Base-by-base conservation (phyloP, 2,113 vertebrate species). In the Uria lomvia region DNA sequence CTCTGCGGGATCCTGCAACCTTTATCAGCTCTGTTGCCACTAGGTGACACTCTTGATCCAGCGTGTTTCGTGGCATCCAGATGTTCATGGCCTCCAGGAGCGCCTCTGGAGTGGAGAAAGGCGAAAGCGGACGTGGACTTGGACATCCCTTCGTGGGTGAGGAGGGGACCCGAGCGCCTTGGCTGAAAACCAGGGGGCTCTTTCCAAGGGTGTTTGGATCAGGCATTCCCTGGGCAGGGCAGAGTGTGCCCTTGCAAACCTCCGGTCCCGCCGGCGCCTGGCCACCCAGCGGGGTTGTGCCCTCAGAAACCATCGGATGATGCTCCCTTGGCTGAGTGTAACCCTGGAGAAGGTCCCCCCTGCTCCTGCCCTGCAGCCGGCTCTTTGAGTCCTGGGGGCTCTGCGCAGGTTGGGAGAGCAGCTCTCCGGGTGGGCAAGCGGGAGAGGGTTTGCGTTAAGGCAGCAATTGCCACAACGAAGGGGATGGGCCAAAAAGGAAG, bases 11-110 rank as follows among this genome's bases (percentile, higher is more conserved):
- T 30, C 62, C 0, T 2, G 8, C 34, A 2, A 36, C 50, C 81
- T 38, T 43, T 18, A 0, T 15, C 30, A 2, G 59, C 56, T 59
- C 66, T 56, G n/a, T 8, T 11, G 85, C 95, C 95, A 5, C 96
- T 86, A 88, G 96, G 87, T 94, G 97, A 52, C 93, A 86, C 91
- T 56, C 87, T 86, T 1, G 91, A 20, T 58, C 81, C 87, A 63
- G 77, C 19, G 1, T 1, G 18, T 9, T 32, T 32, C 8, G 3
- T 3, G 45, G 67, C 80, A 10, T 18, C 67, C 92, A 36, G 80
- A 23, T 36, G 83, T 34, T 65, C 29, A 0, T 3, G 34, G 79
- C 20, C 49, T 32, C 60, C 21, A 40, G 90, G 60, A 53, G 15
- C 1, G 53, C 86, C 8, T 24, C 52, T 58, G 68, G n/a, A n/a